Percentiles rank a stretch among this genome's conserved stretches.
These are phyloP conservation scores for Drosophila pruinosa DNA, from an alignment of 1,140 invertebrate species.

Conservation along the genomic window DNA sequence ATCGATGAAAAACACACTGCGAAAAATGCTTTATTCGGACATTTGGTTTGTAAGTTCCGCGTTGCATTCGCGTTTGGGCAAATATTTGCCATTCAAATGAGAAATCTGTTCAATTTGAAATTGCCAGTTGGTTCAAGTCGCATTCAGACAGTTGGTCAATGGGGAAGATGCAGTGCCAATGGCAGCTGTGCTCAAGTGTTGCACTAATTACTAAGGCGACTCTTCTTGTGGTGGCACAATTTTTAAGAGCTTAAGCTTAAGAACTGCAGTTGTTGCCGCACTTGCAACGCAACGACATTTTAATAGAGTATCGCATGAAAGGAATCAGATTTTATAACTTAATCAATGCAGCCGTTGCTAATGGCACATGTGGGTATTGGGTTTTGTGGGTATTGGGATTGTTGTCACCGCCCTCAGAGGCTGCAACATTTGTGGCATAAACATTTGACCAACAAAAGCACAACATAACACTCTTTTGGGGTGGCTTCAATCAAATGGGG, in stretches of 20 bases:
- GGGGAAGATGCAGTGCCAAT: slow-evolving; percentile 35
- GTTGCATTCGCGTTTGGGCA: slow-evolving; percentile 65
- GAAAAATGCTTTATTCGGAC: slow-evolving; percentile 62
- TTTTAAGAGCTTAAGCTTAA: neutral
- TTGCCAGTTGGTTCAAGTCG: neutral
- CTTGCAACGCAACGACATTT: slow-evolving; percentile 15
- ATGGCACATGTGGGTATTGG: slow-evolving; percentile 71
- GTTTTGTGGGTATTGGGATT: slow-evolving; percentile 4
- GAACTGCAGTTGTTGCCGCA: neutral
- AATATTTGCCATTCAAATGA: slow-evolving; percentile 80
- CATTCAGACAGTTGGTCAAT: slow-evolving; percentile 69
- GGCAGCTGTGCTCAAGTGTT: slow-evolving; percentile 9
- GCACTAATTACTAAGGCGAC: neutral
- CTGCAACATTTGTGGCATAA: slow-evolving; percentile 66
- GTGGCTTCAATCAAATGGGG: slow-evolving; percentile 3
- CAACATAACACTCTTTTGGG: slow-evolving; percentile 49
- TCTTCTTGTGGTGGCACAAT: neutral
- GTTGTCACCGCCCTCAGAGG: slow-evolving; percentile 43
- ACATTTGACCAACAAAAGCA: slow-evolving; percentile 75
- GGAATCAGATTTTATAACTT: slow-evolving; percentile 71
- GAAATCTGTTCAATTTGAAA: slow-evolving; percentile 68
- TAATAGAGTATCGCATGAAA: slow-evolving; percentile 19
- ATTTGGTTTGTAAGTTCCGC: slow-evolving; percentile 71
- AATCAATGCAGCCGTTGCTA: slow-evolving; percentile 75
- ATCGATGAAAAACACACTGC: slow-evolving; percentile 1